Conservation (phyloP, 2,797 vertebrate genomes). For the Syndactyla subalaris region DNA sequence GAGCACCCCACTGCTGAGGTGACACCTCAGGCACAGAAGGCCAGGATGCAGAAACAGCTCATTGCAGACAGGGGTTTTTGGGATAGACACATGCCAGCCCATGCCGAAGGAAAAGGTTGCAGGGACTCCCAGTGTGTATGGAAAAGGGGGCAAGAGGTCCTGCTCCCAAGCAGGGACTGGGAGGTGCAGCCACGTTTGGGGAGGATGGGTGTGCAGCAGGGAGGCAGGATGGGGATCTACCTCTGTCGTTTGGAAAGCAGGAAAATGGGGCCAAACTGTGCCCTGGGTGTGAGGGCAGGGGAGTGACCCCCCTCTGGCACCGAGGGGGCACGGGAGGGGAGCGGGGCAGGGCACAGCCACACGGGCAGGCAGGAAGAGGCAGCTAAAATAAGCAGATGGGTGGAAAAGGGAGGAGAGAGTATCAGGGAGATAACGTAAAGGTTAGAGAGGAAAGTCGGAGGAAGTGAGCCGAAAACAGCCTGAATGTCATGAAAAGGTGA, state of each 20-base stretch:
- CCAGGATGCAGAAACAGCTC: neutral
- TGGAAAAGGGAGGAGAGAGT: slow-evolving; percentile 62
- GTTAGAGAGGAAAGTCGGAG: slow-evolving; percentile 45
- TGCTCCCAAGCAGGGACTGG: accelerated
- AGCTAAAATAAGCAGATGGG: slow-evolving; percentile 65
- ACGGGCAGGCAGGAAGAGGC: slow-evolving; percentile 37
- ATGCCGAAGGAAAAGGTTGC: neutral
- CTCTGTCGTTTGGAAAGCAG: neutral
- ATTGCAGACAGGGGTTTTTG: accelerated
- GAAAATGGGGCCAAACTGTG: neutral
- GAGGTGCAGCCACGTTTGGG: neutral
- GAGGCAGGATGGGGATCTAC: neutral
- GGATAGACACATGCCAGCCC: neutral
- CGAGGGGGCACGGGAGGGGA: neutral
- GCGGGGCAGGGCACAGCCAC: neutral
- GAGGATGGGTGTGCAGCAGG: neutral
- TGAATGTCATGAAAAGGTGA: slow-evolving; percentile 41
- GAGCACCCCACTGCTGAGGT: neutral
- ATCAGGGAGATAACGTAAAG: slow-evolving; percentile 50
- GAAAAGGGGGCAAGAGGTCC: neutral
- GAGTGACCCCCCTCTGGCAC: neutral
- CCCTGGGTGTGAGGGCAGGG: neutral
- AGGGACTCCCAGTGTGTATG: neutral
- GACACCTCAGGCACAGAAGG: accelerated
- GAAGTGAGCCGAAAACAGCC: slow-evolving; percentile 38